Conservation (phyloP, 2,113 vertebrate species). For the Tachysurus vachellii region DNA sequence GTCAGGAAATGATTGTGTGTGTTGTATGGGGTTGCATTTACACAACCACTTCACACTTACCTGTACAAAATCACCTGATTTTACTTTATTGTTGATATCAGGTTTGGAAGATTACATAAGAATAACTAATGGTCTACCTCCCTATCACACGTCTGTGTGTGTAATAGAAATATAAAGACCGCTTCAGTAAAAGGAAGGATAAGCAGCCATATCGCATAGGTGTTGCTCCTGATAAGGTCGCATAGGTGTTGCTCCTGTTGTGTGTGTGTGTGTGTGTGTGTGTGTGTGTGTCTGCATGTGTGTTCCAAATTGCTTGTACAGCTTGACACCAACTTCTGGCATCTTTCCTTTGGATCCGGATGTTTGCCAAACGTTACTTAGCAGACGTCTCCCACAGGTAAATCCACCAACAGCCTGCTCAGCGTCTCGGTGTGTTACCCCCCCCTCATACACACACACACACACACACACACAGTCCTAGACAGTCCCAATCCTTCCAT, state of each 20-base stretch:
- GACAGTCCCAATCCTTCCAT: not conserved
- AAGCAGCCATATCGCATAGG: not conserved
- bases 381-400: constrained; percentile 12
- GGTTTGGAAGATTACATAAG: not conserved
- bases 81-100: not conserved
- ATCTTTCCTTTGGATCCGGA: not conserved
- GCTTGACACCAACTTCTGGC: not conserved
- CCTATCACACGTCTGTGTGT: not conserved
- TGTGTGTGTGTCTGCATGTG: constrained; percentile 24
- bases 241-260: not conserved
- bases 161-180: not conserved
- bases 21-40: not conserved
- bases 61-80: not conserved
- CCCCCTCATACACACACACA: not conserved
- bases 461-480: not conserved
- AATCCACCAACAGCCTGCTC: constrained; percentile 29
- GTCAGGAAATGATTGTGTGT: not conserved
- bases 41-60: not conserved
- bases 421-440: constrained; percentile 1
- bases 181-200: no score
- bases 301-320: not conserved
- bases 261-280: not conserved
- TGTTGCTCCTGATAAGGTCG: not conserved
- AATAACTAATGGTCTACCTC: not conserved
- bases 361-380: not conserved